Base-by-base conservation (phyloP, 2,113 vertebrate genomes). In the Bostrychus sinensis region DNA sequence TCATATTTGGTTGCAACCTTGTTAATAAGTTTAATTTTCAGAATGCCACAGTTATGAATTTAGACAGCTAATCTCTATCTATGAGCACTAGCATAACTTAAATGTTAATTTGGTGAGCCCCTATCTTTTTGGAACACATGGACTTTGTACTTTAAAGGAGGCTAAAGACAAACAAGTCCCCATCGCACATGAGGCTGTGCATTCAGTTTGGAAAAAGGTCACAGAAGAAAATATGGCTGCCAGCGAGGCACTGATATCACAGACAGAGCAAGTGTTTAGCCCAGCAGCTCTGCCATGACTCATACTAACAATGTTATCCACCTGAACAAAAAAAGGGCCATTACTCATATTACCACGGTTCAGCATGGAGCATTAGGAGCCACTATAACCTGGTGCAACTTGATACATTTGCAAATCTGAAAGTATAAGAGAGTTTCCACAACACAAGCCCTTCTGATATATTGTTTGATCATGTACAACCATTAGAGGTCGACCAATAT, bases 161-260 rank as follows among this genome's bases (percentile, higher is more conserved):
- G 3, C 39, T 16, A 8, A 3, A 50, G 17, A 46, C 1, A 50
- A 3, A 54, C 8, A 7, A 37, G 37, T 48, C 2, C 12, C 26
- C 3, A 38, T 34, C 46, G 38, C 34, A 72, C 28, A 6, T 10
- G 30, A 39, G 51, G 38, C 12, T 57, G 37, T 48, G 74, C 19
- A 66, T 9, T 74, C 30, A 56, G 56, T 77, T 42, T 25, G 38
- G 53, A 32, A 25, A 65, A 84, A 86, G 84, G 80, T 83, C 84
- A 66, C 38, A 37, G 42, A 32, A 6, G 4, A 43, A 42, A 38
- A 70, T 37, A 36, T 54, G 7, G 0, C 22, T 3, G 5, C 17
- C 14, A 71, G 41, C 50, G 22, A 19, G 46, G 48, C 48, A 56
- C 72, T 55, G 45, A 4, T 55, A 72, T 63, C 37, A 62, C 61